Conservation (phyloP, 2,888 invertebrate species). For the Candidula unifasciata region DNA sequence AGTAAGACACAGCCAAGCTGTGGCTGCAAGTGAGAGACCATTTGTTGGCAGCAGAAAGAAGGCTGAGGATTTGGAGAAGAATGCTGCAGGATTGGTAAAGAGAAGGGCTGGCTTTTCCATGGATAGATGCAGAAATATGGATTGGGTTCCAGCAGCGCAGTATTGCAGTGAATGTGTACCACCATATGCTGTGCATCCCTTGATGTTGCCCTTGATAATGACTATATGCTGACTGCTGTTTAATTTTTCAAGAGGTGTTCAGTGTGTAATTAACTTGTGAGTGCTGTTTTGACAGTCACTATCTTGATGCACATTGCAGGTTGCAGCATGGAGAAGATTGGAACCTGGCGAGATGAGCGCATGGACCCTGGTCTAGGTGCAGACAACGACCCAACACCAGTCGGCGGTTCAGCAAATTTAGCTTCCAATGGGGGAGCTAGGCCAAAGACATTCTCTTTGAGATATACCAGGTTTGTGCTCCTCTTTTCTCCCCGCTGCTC, state of each 20-base stretch:
- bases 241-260: neutral
- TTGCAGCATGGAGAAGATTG: neutral
- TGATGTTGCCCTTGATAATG: too few relatives aligned
- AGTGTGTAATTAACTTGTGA: neutral
- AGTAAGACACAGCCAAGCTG: too few relatives aligned
- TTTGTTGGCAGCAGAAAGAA: too few relatives aligned
- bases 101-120: too few relatives aligned
- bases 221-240: neutral
- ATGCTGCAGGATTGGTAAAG: too few relatives aligned
- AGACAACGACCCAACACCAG: slow-evolving; percentile 50
- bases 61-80: too few relatives aligned
- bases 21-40: too few relatives aligned
- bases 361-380: slow-evolving; percentile 39
- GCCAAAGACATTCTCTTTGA: slow-evolving; percentile 71
- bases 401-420: slow-evolving; percentile 37
- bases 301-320: neutral
- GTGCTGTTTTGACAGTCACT: neutral
- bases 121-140: too few relatives aligned
- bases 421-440: slow-evolving; percentile 66
- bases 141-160: too few relatives aligned
- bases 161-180: too few relatives aligned
- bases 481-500: too few relatives aligned
- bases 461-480: slow-evolving; percentile 64
- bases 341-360: slow-evolving; percentile 38
- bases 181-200: too few relatives aligned